Conservation (phyloP, 2,113 vertebrate species). For the Plecotus auritus region DNA sequence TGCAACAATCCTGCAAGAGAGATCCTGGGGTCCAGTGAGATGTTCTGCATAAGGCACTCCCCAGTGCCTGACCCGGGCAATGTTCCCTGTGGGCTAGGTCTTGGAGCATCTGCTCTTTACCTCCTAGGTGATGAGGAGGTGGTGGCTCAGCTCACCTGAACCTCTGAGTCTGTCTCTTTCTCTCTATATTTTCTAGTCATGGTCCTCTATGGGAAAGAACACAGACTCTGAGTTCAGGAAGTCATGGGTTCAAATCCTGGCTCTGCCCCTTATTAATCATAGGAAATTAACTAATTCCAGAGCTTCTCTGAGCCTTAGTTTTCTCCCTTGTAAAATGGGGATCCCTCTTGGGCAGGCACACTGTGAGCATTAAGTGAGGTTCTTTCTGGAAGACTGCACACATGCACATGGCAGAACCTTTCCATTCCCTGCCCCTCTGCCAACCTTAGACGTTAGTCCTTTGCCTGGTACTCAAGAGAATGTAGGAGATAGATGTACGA, state of each 20-base stretch:
- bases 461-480: not conserved
- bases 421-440: rapidly evolving
- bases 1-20: not conserved
- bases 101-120: not conserved
- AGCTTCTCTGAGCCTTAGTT: not conserved
- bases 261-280: not conserved
- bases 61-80: rapidly evolving
- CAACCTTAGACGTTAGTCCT: not conserved
- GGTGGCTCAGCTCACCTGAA: not conserved
- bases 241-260: not conserved
- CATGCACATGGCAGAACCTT: not conserved
- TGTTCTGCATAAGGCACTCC: rapidly evolving
- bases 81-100: rapidly evolving
- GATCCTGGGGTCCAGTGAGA: not conserved
- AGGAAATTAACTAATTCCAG: not conserved
- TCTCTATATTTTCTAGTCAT: not conserved
- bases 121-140: not conserved
- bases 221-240: not conserved
- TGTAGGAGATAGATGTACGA: not conserved
- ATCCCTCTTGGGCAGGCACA: not conserved
- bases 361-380: not conserved
- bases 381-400: not conserved
- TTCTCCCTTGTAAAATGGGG: not conserved
- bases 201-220: not conserved
- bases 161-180: not conserved